Conservation (phyloP, 2,888 invertebrate genomes). For the Tetragonisca angustula region DNA sequence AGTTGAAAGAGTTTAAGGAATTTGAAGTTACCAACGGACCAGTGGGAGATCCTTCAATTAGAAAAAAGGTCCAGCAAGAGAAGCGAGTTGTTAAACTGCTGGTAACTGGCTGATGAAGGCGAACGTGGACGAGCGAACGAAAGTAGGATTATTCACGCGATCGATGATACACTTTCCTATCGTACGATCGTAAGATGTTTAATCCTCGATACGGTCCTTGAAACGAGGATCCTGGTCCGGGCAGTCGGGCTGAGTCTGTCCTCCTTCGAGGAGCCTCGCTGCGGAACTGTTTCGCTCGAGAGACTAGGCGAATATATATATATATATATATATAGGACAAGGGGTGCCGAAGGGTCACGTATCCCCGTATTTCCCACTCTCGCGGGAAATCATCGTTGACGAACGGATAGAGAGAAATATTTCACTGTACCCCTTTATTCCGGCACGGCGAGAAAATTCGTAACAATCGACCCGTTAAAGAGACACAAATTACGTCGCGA, state of each 20-base stretch:
- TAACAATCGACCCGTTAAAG: slow-evolving; percentile 22
- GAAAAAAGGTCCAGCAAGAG: not conserved
- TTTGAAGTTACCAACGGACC: not conserved
- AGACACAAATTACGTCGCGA: not conserved
- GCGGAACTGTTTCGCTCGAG: not conserved
- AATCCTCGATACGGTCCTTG: not conserved
- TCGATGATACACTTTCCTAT: slow-evolving; percentile 28
- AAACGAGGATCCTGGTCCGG: too few species aligned
- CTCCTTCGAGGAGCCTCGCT: not conserved
- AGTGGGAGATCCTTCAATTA: not conserved
- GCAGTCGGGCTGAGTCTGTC: not conserved
- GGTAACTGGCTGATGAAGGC: not conserved
- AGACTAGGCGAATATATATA: not conserved
- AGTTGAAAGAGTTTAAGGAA: not conserved
- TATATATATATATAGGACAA: slow-evolving; percentile 6
- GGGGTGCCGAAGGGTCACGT: slow-evolving; percentile 20
- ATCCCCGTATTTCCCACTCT: slow-evolving; percentile 39
- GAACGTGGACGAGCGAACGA: slow-evolving; percentile 10
- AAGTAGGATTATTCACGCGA: slow-evolving; percentile 14
- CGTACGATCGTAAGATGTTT: slow-evolving; percentile 18
- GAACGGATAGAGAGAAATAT: not conserved
- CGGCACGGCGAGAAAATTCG: slow-evolving; percentile 26
- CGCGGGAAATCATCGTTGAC: slow-evolving; percentile 58
- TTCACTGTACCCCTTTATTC: not conserved
- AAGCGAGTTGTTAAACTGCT: not conserved